Evolutionary conservation across 2,113 vertebrate genomes (phyloP).

Genomic region (Ibidorhyncha struthersii): DNA sequence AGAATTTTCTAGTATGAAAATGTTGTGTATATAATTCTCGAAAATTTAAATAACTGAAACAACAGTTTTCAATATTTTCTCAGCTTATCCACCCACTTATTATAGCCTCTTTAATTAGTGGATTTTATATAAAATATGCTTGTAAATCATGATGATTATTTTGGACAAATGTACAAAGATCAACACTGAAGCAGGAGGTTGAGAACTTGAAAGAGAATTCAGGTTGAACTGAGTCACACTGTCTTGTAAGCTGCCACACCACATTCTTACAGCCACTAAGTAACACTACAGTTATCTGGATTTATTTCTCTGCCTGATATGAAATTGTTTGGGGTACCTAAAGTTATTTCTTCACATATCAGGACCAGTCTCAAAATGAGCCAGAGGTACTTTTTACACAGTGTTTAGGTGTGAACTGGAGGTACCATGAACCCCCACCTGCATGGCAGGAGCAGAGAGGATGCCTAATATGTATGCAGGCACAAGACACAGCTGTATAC

Average conservation of each 20-base stretch:
- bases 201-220: neutral
- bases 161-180: neutral
- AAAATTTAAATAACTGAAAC: neutral
- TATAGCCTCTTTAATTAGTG: neutral
- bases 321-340: neutral
- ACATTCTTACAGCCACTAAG: neutral
- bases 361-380: neutral
- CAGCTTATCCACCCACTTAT: neutral
- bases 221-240: neutral
- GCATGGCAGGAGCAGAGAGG: rapidly evolving
- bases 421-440: neutral
- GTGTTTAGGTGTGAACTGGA: neutral
- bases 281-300: neutral
- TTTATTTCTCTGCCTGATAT: neutral
- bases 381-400: neutral
- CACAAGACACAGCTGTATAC: neutral
- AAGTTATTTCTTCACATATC: neutral
- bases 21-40: neutral
- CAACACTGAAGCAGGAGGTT: neutral
- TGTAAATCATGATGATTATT: neutral
- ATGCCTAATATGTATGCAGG: rapidly evolving
- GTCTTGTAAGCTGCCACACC: neutral
- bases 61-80: neutral
- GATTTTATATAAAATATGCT: neutral
- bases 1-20: neutral